These are phyloP conservation scores for Petaurus breviceps DNA, from an alignment of 2,113 vertebrate species.

Conservation along the genomic window DNA sequence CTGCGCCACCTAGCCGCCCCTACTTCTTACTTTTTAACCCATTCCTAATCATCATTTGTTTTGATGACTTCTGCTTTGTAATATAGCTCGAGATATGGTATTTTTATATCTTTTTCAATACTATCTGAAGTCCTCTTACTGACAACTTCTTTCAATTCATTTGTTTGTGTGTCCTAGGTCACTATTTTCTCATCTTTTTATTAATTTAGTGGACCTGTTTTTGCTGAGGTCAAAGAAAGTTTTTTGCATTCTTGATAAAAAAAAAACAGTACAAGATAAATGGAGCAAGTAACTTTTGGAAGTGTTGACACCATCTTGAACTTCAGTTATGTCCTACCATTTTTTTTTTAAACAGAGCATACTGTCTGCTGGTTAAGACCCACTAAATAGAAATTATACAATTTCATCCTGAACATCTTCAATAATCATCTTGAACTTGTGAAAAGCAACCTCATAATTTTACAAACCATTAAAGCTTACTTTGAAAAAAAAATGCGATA, in stretches of 20 bases:
- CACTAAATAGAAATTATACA: constrained; percentile 97
- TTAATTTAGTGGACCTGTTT: constrained; percentile 91
- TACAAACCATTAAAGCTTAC: constrained; percentile 94
- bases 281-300: constrained; percentile 90
- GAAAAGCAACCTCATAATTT: constrained; percentile 95
- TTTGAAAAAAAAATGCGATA: constrained; percentile 94
- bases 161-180: constrained; percentile 91
- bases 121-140: constrained; percentile 92
- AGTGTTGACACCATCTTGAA: constrained; percentile 90
- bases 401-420: constrained; percentile 96
- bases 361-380: constrained; percentile 94
- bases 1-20: too few relatives aligned
- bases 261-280: constrained; percentile 89
- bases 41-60: too few relatives aligned
- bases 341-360: constrained; percentile 94
- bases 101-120: constrained; percentile 90
- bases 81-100: too few relatives aligned
- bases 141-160: constrained; percentile 91
- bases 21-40: too few relatives aligned
- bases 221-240: constrained; percentile 88
- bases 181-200: constrained; percentile 93
- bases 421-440: constrained; percentile 94
- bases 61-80: too few relatives aligned
- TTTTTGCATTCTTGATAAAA: constrained; percentile 91
- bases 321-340: constrained; percentile 96